A percentile compares a stretch with the other conserved stretches of the same genome.
Conservation (phyloP, 2,113 vertebrate genomes). For the Toxotes chatareus region DNA sequence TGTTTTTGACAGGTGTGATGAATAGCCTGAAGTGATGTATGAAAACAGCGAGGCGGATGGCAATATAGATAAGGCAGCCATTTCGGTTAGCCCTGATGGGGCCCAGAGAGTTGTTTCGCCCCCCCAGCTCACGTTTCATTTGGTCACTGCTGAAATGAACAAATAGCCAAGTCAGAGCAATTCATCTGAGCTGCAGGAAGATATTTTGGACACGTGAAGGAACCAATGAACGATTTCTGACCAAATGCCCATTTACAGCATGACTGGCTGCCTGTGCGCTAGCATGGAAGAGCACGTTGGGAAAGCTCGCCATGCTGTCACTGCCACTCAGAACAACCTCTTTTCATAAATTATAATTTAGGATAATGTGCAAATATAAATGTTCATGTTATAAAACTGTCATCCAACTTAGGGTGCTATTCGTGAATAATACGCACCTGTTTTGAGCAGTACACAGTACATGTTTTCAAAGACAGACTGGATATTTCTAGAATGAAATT, state of each 20-base stretch:
- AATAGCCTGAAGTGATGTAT: conserved; percentile 87
- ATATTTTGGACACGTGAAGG: conserved; percentile 57
- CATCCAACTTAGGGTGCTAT: not conserved
- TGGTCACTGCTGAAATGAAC: conserved; percentile 76
- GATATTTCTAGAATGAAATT: conserved; percentile 36
- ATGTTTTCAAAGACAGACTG: not conserved
- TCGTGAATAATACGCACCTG: conserved; percentile 3
- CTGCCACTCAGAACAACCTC: not conserved
- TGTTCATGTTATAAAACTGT: not conserved
- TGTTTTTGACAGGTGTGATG: conserved; percentile 85
- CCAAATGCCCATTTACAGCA: conserved; percentile 53
- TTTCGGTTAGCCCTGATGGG: conserved; percentile 79
- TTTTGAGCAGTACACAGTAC: not conserved
- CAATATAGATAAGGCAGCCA: conserved; percentile 86
- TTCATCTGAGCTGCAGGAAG: conserved; percentile 66
- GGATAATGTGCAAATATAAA: conserved; percentile 14
- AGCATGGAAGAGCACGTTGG: not conserved
- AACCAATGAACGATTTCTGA: conserved; percentile 58
- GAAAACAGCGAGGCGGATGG: conserved; percentile 85
- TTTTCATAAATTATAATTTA: conserved; percentile 8
- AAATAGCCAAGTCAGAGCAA: conserved; percentile 72
- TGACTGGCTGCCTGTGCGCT: conserved; percentile 9
- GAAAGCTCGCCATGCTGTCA: not conserved
- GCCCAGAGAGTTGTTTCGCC: conserved; percentile 59
- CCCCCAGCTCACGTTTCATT: conserved; percentile 80